Evolutionary conservation across 1,140 invertebrate genomes (phyloP).

Genomic region (Drosophila sucinea): DNA sequence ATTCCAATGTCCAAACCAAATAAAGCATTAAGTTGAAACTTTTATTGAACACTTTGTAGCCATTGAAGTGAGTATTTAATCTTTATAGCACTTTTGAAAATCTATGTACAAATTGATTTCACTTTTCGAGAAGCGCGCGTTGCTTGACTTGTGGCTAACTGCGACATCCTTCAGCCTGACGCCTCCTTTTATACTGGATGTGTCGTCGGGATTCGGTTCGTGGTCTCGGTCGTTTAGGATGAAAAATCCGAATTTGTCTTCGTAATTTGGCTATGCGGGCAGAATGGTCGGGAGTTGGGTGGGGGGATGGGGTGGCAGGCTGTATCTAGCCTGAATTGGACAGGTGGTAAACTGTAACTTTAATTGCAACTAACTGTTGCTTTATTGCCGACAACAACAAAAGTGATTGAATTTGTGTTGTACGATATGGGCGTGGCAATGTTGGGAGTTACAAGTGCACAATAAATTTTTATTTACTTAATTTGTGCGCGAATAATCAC

Average conservation of each 20-base stretch:
- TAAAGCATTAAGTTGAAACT: neutral
- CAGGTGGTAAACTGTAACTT: conserved; percentile 73
- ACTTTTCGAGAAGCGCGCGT: conserved; percentile 66
- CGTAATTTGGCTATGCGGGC: conserved; percentile 28
- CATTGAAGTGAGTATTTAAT: neutral
- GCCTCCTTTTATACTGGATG: conserved; percentile 62
- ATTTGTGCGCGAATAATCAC: neutral
- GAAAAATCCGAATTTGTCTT: conserved; percentile 32
- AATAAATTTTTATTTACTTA: conserved; percentile 25
- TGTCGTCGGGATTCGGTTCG: conserved; percentile 36
- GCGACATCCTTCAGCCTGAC: conserved; percentile 42
- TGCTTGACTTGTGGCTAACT: conserved; percentile 66
- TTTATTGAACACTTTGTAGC: neutral
- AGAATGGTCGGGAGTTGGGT: neutral
- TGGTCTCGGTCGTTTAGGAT: conserved; percentile 29
- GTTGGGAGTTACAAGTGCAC: conserved; percentile 25
- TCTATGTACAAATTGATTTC: conserved; percentile 14
- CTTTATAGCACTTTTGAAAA: conserved; percentile 29
- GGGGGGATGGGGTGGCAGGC: conserved; percentile 10
- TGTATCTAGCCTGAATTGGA: conserved; percentile 23
- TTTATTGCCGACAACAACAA: conserved; percentile 15
- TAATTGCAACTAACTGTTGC: conserved; percentile 79
- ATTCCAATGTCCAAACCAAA: neutral
- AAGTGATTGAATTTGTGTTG: conserved; percentile 46
- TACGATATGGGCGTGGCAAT: conserved; percentile 25